A percentile compares a stretch with the other conserved stretches of the same genome.
These are phyloP conservation scores for Sakesphorus luctuosus DNA, from an alignment of 2,113 vertebrate genomes.

Conservation along the genomic window DNA sequence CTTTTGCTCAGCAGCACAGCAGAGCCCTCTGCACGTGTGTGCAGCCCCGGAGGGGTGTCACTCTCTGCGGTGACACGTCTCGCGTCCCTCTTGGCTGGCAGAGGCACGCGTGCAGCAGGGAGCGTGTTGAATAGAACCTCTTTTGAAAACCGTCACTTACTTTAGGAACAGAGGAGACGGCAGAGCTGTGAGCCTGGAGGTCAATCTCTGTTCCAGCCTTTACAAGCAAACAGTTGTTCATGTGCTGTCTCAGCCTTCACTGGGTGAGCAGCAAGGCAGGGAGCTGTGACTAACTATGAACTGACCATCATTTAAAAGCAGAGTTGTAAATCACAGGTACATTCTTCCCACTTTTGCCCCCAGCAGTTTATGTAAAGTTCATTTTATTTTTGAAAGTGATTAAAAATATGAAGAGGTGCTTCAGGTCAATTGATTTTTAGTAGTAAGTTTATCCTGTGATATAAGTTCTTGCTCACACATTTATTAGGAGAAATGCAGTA, in stretches of 20 bases:
- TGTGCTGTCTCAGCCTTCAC: neutral
- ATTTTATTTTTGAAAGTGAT: neutral
- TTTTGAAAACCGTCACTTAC: neutral
- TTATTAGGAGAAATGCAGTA: neutral
- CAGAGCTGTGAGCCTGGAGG: neutral
- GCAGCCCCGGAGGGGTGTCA: neutral
- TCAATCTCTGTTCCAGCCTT: neutral
- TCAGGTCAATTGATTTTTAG: neutral
- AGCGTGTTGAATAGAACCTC: neutral
- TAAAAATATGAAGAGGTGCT: neutral
- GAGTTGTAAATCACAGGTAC: neutral
- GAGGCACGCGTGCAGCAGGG: accelerated
- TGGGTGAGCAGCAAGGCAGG: neutral
- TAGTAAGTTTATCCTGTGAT: neutral
- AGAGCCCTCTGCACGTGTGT: accelerated
- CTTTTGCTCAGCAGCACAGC: neutral
- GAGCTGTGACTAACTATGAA: neutral
- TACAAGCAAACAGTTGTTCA: neutral
- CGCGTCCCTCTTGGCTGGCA: neutral
- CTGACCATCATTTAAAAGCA: neutral
- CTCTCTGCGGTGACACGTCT: accelerated
- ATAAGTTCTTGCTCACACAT: neutral
- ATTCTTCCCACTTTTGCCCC: neutral
- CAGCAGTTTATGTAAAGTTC: neutral
- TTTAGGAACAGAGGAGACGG: neutral